A percentile compares a stretch with the other conserved stretches of the same genome.
Conservation (phyloP, 2,797 vertebrate genomes). For the Argyrosomus regius region DNA sequence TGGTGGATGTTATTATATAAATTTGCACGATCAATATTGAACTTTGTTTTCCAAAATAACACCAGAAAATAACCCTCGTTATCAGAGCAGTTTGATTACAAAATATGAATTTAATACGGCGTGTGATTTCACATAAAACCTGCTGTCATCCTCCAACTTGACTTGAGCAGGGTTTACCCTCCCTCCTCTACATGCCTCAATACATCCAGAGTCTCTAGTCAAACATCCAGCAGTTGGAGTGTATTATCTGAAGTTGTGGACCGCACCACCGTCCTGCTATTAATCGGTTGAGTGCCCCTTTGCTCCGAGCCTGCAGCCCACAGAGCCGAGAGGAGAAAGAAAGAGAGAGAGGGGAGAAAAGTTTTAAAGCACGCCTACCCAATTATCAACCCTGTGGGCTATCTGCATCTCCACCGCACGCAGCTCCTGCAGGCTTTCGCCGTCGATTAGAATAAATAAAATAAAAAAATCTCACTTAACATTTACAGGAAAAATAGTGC, state of each 20-base stretch:
- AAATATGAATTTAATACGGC: not conserved
- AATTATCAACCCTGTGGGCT: conserved; percentile 74
- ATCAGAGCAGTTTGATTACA: not conserved
- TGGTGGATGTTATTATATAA: not conserved
- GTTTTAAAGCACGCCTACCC: conserved; percentile 74
- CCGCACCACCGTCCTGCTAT: conserved; percentile 39
- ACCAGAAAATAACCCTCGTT: too few relatives aligned
- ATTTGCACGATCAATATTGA: not conserved
- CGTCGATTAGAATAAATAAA: not conserved
- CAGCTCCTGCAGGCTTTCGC: not conserved
- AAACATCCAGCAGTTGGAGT: conserved; percentile 24
- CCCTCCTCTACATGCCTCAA: not conserved
- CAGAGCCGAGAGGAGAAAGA: not conserved
- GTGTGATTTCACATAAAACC: not conserved
- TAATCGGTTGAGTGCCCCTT: conserved; percentile 55
- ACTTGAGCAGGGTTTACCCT: not conserved
- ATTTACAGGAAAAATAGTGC: too few relatives aligned
- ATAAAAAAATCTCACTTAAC: not conserved
- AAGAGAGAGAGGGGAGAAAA: conserved; percentile 35
- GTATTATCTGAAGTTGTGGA: conserved; percentile 38
- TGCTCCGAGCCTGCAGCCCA: conserved; percentile 32
- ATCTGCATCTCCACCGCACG: conserved; percentile 43
- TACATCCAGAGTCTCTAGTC: not conserved
- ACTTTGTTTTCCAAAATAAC: not conserved
- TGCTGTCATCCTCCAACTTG: not conserved